phyloP scores from a whole-genome alignment of 2,888 invertebrate species.

The Ophraella communa region DNA sequence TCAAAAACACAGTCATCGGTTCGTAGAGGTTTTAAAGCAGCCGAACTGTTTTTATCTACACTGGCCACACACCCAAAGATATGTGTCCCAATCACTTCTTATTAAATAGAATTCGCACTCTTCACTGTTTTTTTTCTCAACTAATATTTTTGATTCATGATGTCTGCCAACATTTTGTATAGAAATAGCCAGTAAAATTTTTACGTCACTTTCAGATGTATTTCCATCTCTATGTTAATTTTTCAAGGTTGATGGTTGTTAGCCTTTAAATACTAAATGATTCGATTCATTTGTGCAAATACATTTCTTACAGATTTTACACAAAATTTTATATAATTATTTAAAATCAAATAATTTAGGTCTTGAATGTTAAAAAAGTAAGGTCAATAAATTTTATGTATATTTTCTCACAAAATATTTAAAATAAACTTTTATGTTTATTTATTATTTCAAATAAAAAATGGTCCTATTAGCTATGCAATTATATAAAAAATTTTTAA shows the following conservation, averaged over 20 bases:
- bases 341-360: too few species aligned
- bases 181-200: slow-evolving; percentile 36
- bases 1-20: slow-evolving; percentile 77
- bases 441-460: too few species aligned
- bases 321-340: too few species aligned
- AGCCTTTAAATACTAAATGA: slow-evolving; percentile 42
- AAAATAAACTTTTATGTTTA: too few species aligned
- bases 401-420: too few species aligned
- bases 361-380: not conserved
- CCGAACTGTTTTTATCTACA: slow-evolving; percentile 69
- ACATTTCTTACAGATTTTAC: too few species aligned
- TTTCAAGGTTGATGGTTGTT: slow-evolving; percentile 50
- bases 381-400: too few species aligned
- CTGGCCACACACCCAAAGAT: slow-evolving; percentile 77
- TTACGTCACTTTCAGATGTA: slow-evolving; percentile 43
- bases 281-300: not conserved
- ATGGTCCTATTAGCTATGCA: too few species aligned
- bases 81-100: slow-evolving; percentile 80
- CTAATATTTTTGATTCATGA: slow-evolving; percentile 50
- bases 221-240: slow-evolving; percentile 53
- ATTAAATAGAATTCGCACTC: slow-evolving; percentile 75
- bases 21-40: slow-evolving; percentile 69
- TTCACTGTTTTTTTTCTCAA: slow-evolving; percentile 66
- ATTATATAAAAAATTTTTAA: too few species aligned
- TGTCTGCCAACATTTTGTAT: slow-evolving; percentile 51